Conservation (phyloP, 2,113 vertebrate genomes). For the Meleagris gallopavo region DNA sequence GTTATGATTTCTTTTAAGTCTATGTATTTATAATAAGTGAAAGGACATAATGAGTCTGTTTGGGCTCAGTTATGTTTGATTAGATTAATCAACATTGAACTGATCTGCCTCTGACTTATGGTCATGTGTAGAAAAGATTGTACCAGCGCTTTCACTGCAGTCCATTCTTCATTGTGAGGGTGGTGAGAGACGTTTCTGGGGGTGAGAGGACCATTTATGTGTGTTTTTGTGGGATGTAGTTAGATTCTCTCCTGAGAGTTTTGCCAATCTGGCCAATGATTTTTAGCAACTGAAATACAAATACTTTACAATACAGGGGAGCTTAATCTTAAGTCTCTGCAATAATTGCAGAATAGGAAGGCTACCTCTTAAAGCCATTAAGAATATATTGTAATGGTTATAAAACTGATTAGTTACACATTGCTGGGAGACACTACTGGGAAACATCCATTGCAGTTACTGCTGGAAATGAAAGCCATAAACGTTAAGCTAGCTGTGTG, state of each 20-base stretch:
- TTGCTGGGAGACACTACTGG: not conserved
- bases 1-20: fast-evolving
- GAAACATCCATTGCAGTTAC: not conserved
- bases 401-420: not conserved
- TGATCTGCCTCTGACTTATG: not conserved
- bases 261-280: not conserved
- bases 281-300: fast-evolving
- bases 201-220: fast-evolving
- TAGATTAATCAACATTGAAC: not conserved
- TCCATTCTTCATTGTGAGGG: fast-evolving
- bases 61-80: not conserved
- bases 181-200: not conserved
- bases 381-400: not conserved
- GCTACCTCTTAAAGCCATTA: not conserved
- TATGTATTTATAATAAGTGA: not conserved
- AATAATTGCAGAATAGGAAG: not conserved
- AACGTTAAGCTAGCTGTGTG: not conserved
- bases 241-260: not conserved
- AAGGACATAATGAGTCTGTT: not conserved
- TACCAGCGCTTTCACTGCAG: not conserved
- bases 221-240: not conserved
- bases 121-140: not conserved
- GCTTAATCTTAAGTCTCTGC: not conserved
- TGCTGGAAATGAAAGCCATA: not conserved
- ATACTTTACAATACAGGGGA: not conserved